Conservation (phyloP, 2,113 vertebrate species). For the Miniopterus natalensis region DNA sequence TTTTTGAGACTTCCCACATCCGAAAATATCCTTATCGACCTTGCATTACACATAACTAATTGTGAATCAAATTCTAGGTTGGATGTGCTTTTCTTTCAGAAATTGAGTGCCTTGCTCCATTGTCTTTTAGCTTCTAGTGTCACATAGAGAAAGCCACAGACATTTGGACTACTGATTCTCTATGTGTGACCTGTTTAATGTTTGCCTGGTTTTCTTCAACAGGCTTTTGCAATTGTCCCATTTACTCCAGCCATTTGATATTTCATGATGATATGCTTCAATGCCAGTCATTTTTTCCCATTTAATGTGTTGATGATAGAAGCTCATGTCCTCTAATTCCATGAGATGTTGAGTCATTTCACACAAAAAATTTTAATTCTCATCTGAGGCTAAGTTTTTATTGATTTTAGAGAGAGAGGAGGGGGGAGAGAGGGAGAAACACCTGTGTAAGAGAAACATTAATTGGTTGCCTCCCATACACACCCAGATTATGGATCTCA, state of each 20-base stretch:
- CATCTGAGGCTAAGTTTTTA: background rate
- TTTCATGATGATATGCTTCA: background rate
- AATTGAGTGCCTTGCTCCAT: background rate
- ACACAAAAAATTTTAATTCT: background rate
- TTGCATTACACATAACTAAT: slow-evolving; percentile 28
- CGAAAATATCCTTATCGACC: background rate
- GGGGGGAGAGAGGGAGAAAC: no score
- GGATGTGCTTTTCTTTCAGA: background rate
- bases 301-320: background rate
- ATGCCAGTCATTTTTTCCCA: background rate
- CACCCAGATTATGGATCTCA: background rate
- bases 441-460: background rate
- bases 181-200: background rate
- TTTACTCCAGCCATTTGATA: background rate
- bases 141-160: background rate
- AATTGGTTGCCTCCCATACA: background rate
- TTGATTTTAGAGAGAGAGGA: background rate
- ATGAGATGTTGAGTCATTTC: background rate
- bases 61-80: background rate
- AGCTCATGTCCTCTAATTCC: background rate
- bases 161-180: background rate
- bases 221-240: background rate
- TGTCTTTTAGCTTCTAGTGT: background rate
- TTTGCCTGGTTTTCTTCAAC: background rate
- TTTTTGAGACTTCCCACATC: background rate